Conservation (phyloP, 2,797 vertebrate species). For the Hybognathus amarus region DNA sequence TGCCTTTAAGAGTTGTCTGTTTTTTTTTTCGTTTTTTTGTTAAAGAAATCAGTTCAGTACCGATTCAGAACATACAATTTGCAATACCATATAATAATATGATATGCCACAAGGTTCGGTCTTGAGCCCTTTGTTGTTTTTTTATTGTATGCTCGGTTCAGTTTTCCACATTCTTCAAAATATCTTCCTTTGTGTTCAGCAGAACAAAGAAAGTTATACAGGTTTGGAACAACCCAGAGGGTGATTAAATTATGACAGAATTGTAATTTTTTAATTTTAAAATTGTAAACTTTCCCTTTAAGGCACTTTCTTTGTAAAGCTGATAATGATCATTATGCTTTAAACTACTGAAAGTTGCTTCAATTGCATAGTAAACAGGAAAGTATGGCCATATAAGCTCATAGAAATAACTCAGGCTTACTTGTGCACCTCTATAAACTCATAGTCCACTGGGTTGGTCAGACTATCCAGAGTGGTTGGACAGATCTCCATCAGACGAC, state of each 20-base stretch:
- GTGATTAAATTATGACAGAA: too few species aligned
- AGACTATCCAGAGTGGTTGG: conserved; percentile 83
- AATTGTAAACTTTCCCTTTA: neutral
- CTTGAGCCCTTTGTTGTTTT: conserved; percentile 6
- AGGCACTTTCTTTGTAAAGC: neutral
- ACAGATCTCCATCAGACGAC: conserved; percentile 90
- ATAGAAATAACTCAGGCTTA: conserved; percentile 74
- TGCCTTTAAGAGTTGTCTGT: too few species aligned
- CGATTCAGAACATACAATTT: neutral
- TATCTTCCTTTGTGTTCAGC: too few species aligned
- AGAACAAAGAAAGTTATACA: too few species aligned
- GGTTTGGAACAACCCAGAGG: too few species aligned
- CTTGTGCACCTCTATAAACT: conserved; percentile 87
- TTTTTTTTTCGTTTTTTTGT: neutral
- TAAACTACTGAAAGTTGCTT: neutral
- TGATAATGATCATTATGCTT: too few species aligned
- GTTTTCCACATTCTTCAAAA: too few species aligned
- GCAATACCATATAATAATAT: neutral
- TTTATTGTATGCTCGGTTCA: neutral
- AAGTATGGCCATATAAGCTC: neutral
- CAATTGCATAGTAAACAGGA: neutral
- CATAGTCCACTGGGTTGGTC: conserved; percentile 82
- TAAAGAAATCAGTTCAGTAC: neutral
- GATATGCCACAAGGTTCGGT: neutral
- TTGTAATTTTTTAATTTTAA: too few species aligned